Base-by-base conservation (phyloP, 2,113 vertebrate genomes). In the Argyrosomus japonicus region DNA sequence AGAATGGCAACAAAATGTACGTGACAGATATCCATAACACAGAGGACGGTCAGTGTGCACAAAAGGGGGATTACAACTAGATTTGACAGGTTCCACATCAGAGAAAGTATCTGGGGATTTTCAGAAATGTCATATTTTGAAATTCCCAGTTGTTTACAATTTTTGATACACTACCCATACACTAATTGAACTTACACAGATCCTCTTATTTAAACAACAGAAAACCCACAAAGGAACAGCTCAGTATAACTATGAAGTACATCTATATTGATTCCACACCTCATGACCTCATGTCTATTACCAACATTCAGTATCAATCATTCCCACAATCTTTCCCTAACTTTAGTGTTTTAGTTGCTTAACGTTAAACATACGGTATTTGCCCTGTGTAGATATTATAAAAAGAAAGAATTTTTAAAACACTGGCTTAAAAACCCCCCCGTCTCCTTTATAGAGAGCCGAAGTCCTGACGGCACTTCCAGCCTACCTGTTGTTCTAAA, bases 1-100 rank as follows among this genome's bases (percentile, higher is more conserved):
- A 56, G 51, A 68, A 88, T 47, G 81, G 83, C 77, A 83, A 74
- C 81, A 88, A 58, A 81, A 87, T 78, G 85, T 73, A 73, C 56
- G 25, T 85, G 80, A 87, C 75, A 74, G 70, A 65, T 57, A 69
- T 79, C 60, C 48, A 61, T 65, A 68, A 68, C 53, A 56, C 63
- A 71, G 77, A 77, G 40, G 72, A 57, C 0, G 60, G 63, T 21
- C 27, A 53, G 56, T 14, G 57, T 51, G 25, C 58, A 21, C 29
- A 51, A 27, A 56, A 27, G 43, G 19, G 21, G 51, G 29, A 64
- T 76, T 57, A 36, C 45, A 58, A 57, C 40, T 48, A 32, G 40
- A 47, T 45, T 32, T 79, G 73, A 76, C 68, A 83, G 65, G 51
- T 75, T 81, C 54, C 58, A 78, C 65, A 68, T 75, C 65, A 81